Conservation (phyloP, 1,140 invertebrate genomes). For the Littorina saxatilis region DNA sequence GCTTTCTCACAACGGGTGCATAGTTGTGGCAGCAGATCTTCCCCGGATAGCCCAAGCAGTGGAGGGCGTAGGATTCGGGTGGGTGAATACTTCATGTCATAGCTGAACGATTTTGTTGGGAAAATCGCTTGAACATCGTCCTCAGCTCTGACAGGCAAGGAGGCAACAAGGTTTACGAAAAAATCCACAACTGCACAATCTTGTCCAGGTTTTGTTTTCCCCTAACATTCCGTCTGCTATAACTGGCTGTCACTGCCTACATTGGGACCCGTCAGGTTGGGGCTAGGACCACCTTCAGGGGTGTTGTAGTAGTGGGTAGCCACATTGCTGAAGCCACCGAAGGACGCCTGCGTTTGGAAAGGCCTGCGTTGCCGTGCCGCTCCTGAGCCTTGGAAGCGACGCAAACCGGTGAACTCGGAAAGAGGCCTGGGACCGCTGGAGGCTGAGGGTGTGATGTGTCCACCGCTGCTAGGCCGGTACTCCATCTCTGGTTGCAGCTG, state of each 20-base stretch:
- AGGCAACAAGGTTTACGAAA: too few relatives aligned
- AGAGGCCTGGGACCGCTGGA: conserved; percentile 30
- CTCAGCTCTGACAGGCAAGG: too few relatives aligned
- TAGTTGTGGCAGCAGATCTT: too few relatives aligned
- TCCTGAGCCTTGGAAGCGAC: conserved; percentile 35
- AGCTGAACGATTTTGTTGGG: too few relatives aligned
- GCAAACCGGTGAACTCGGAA: conserved; percentile 45
- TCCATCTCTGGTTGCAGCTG: conserved; percentile 28
- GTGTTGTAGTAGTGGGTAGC: conserved; percentile 2
- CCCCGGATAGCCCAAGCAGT: too few relatives aligned
- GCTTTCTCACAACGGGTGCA: too few relatives aligned
- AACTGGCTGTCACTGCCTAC: conserved; percentile 14
- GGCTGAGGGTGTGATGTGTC: conserved; percentile 6
- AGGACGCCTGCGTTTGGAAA: conserved; percentile 47
- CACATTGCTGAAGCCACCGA: conserved; percentile 43
- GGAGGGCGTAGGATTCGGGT: too few relatives aligned
- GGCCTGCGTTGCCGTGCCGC: conserved; percentile 41
- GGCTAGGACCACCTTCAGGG: neutral
- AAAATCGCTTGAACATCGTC: too few relatives aligned
- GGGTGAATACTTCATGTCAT: too few relatives aligned
- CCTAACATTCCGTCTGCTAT: neutral
- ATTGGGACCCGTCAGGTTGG: neutral
- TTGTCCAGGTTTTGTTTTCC: too few relatives aligned
- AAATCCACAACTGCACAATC: too few relatives aligned
- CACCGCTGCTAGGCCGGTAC: neutral